Base-by-base conservation (phyloP, 2,888 invertebrate genomes). In the Polyommatus icarus region DNA sequence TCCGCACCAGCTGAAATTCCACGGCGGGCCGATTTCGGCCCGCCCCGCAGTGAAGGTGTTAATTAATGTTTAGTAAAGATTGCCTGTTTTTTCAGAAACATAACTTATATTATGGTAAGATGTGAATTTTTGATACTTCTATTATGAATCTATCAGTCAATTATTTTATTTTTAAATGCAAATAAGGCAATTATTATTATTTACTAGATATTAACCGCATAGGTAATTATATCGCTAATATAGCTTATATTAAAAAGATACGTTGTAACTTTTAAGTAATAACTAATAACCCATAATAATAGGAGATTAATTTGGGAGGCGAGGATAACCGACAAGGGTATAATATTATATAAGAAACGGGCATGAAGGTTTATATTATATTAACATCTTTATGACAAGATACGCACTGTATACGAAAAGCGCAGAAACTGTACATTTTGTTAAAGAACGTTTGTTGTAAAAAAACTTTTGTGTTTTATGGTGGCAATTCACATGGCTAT, bases 251-350 rank as follows among this genome's bases (percentile, higher is more conserved):
- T 61, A 24, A 24, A 24, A 32, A 67, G 29, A 29, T 6, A 67
- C 5, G 29, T 18, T 32, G 6, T 54, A 75, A n/a, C n/a, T n/a
- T n/a, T n/a, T n/a, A n/a, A n/a, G n/a, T n/a, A n/a, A n/a, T n/a
- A n/a, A 29, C 18, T 29, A 15, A 67, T 10, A 54, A 29, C 46
- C 46, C 50, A 73, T 40, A 61, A 24, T 50, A 75, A 29, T 15
- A 50, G 50, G 50, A 75, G 50, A 75, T 50, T 54, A 75, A 54
- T 75, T 46, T 75, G 29, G 50, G n/a, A 50, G 50, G 15, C 18
- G 75, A 73, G 50, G 29, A 24, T 18, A 7, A n/a, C n/a, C n/a
- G n/a, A n/a, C n/a, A n/a, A 10, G 6, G 67, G 29, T 18, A 67
- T 29, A 29, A 32, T 29, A 67, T 67, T 3, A 61, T 12, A 24